Conservation (phyloP, 2,797 vertebrate genomes). For the Jordanella pulchra region DNA sequence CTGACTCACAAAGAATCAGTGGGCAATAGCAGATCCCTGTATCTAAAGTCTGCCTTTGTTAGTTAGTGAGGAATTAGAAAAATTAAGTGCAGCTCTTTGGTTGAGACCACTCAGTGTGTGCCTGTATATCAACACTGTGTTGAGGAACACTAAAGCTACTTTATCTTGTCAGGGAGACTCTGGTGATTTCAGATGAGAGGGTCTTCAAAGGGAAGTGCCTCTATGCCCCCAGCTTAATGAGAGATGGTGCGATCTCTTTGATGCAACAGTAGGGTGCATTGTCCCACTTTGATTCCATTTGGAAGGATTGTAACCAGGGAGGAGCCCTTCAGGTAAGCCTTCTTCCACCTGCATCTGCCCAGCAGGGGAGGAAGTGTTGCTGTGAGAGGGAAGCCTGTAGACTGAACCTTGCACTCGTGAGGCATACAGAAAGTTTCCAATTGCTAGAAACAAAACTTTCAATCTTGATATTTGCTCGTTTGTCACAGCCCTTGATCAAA, state of each 20-base stretch:
- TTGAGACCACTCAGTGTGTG: constrained; percentile 14
- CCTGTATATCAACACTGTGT: constrained; percentile 17
- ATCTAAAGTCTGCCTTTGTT: constrained; percentile 1
- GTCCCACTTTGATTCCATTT: constrained; percentile 77
- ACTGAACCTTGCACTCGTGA: constrained; percentile 25
- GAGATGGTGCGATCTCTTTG: constrained; percentile 68
- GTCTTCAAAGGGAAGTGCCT: constrained; percentile 69
- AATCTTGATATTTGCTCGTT: constrained; percentile 5
- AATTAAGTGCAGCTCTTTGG: constrained; percentile 23
- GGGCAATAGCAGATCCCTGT: not conserved
- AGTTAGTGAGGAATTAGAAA: constrained; percentile 11
- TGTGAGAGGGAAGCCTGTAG: constrained; percentile 47
- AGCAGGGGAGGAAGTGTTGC: constrained; percentile 46
- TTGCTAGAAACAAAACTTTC: constrained; percentile 29
- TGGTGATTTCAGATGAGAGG: constrained; percentile 63
- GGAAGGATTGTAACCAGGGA: constrained; percentile 61
- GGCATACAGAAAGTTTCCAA: constrained; percentile 48
- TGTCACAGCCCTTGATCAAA: constrained; percentile 23
- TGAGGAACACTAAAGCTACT: constrained; percentile 34
- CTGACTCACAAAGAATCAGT: constrained; percentile 5
- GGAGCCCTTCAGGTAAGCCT: constrained; percentile 66
- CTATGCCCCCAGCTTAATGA: constrained; percentile 65
- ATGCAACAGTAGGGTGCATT: constrained; percentile 72
- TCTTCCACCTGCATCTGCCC: constrained; percentile 60
- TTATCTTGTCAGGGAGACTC: constrained; percentile 56